Evolutionary conservation across 2,888 invertebrate genomes (phyloP).

Genomic region (Tachina lurida): DNA sequence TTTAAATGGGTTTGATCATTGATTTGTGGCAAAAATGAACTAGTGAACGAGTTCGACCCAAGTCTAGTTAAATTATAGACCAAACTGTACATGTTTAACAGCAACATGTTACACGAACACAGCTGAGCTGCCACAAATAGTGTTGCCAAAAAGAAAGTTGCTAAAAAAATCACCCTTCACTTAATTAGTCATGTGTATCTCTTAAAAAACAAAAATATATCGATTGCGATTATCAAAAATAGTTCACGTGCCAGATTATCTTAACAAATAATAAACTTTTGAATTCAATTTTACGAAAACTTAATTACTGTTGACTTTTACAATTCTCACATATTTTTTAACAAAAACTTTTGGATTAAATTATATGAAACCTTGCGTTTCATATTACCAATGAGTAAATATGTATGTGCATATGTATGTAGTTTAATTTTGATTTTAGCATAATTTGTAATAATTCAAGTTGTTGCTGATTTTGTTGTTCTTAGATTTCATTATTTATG

Average conservation of each 20-base stretch:
- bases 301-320: not conserved
- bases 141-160: no score
- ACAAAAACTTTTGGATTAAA: slow-evolving; percentile 20
- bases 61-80: no score
- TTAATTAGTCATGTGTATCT: not conserved
- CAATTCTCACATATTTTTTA: not conserved
- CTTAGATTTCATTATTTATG: slow-evolving; percentile 28
- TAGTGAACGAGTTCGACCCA: no score
- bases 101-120: no score
- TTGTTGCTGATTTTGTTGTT: slow-evolving; percentile 36
- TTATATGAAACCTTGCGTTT: not conserved
- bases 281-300: not conserved
- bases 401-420: not conserved
- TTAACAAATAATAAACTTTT: no score
- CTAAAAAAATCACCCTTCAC: not conserved
- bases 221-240: slow-evolving; percentile 26
- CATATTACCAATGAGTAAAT: slow-evolving; percentile 35
- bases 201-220: not conserved
- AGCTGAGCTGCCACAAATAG: no score
- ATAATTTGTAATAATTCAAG: slow-evolving; percentile 17
- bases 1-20: no score
- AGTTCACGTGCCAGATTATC: slow-evolving; percentile 31
- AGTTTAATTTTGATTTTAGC: slow-evolving; percentile 6
- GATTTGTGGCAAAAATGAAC: no score
- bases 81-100: no score